phyloP scores from a whole-genome alignment of 2,888 invertebrate species.

The Phengaris alcon region DNA sequence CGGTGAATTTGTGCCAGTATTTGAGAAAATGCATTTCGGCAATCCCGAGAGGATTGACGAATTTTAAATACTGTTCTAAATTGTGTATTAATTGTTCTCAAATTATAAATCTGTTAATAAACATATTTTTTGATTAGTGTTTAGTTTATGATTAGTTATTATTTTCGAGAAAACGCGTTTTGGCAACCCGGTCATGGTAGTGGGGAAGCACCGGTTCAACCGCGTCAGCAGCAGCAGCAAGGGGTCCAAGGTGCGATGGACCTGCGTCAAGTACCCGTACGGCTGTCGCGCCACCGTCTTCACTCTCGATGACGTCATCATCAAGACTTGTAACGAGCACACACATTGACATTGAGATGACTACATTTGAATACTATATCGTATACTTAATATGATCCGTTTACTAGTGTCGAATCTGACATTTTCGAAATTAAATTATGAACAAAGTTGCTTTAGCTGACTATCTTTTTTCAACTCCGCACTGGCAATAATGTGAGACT shows the following conservation, averaged over 20 bases:
- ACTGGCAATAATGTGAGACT: no score
- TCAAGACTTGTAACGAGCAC: conserved; percentile 45
- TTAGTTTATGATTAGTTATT: no score
- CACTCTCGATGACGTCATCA: conserved; percentile 44
- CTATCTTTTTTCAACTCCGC: no score
- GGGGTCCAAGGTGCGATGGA: conserved; percentile 47
- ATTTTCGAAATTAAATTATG: not conserved
- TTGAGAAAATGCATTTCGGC: no score
- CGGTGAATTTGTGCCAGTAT: no score
- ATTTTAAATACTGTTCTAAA: no score
- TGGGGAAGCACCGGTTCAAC: conserved; percentile 48
- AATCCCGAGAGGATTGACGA: no score
- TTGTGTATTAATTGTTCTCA: no score
- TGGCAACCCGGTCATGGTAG: conserved; percentile 26
- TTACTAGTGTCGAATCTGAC: not conserved
- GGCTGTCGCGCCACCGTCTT: conserved; percentile 46
- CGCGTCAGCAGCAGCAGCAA: conserved; percentile 39
- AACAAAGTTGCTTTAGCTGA: not conserved
- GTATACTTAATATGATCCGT: no score
- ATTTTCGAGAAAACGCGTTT: not conserved
- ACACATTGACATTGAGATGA: conserved; percentile 39
- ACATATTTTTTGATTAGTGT: not conserved
- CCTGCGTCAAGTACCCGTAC: conserved; percentile 43
- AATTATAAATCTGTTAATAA: not conserved
- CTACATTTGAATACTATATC: no score